Base-by-base conservation (phyloP, 2,797 vertebrate genomes). In the Heliangelus exortis region DNA sequence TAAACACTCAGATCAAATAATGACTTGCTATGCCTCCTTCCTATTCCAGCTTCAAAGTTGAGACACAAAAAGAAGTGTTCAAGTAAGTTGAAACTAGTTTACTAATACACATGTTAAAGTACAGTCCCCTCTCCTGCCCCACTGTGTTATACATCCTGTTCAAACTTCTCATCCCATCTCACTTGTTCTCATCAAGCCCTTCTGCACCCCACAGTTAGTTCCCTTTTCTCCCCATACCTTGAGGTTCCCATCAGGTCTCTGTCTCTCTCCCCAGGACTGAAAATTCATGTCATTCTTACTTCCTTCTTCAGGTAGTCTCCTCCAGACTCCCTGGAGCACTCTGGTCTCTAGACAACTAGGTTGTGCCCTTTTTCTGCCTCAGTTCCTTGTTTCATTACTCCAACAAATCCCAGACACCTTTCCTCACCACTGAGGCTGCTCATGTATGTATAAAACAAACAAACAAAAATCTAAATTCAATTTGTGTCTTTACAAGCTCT, bases 301-400 rank as follows among this genome's bases (percentile, higher is more conserved):
- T 77, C 33, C 65, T 55, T 57, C 53, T 76, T 17, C 17, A 39
- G 19, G 53, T 7, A 3, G 6, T 59, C 89, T 89, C 43, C 78
- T 84, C 78, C 63, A 87, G 78, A 85, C 26, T 68, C 69, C 73
- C 85, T 50, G 6, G 36, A 84, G 76, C 29, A 7, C 41, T 83
- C 73, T 54, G 29, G 59, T 72, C 69, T 62, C 54, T 47, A 91
- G 28, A 88, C 6, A 45, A 54, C 25, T 12, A 33, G 55, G 47
- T 51, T 62, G 7, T 1, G 1, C 5, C 66, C 69, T 62, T 50
- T 63, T 77, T 28, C 73, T 51, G 43, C 69, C 66, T 76, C 19
- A 58, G 47, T 22, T 90, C 57, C 80, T 77, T 29, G 19, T 9
- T 80, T 34, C 45, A 75, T 51, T 33, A 76, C 47, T 58, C 33